phyloP scores from a whole-genome alignment of 2,888 invertebrate genomes.

The Archips xylosteana region DNA sequence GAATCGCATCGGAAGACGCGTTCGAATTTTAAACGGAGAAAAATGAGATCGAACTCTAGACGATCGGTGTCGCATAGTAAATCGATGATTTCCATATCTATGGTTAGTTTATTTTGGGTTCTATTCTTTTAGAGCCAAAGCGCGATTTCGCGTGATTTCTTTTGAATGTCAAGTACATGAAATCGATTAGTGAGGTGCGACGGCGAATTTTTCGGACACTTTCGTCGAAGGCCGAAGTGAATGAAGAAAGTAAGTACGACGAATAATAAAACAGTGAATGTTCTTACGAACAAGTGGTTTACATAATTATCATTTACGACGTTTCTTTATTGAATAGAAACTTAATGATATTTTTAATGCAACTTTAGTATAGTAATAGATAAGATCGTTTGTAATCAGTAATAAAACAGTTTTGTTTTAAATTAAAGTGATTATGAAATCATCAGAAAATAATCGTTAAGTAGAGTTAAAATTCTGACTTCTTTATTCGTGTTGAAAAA shows the following conservation, averaged over 20 bases:
- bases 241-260: constrained; percentile 29
- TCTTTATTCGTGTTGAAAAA: neutral
- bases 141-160: constrained; percentile 49
- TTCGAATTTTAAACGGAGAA: constrained; percentile 68
- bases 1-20: constrained; percentile 57
- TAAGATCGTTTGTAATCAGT: neutral
- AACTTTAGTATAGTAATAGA: neutral
- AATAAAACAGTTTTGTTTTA: neutral
- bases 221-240: constrained; percentile 65
- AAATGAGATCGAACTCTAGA: constrained; percentile 58
- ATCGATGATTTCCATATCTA: constrained; percentile 46
- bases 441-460: no score
- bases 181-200: constrained; percentile 70
- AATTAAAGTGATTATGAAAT: no score
- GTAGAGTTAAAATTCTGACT: no score
- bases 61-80: constrained; percentile 60
- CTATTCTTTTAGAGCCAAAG: constrained; percentile 47
- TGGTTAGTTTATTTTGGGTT: constrained; percentile 49
- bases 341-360: neutral
- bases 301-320: neutral
- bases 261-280: constrained; percentile 31
- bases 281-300: constrained; percentile 17
- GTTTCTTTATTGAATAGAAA: neutral
- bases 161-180: constrained; percentile 81
- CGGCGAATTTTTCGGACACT: constrained; percentile 72